phyloP scores from a whole-genome alignment of 2,888 invertebrate species.

The Limenitis camilla region DNA sequence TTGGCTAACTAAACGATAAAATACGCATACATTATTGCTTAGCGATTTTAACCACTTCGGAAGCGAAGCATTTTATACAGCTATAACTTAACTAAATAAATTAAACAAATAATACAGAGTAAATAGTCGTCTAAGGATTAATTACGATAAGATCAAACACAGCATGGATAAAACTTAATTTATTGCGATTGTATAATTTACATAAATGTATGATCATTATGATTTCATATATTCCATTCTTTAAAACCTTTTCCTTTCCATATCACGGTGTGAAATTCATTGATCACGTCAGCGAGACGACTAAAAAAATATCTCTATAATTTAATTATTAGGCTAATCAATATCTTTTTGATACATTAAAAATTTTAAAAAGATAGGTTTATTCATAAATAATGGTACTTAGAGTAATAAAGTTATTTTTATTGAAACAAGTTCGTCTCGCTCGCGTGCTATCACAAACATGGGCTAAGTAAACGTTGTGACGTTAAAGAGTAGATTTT shows the following conservation, averaged over 20 bases:
- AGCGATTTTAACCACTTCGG: constrained; percentile 52
- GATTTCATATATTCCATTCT: constrained; percentile 8
- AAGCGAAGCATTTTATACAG: constrained; percentile 66
- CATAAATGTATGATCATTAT: constrained; percentile 8
- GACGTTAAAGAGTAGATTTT: constrained; percentile 50
- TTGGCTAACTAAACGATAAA: constrained; percentile 63
- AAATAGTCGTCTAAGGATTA: constrained; percentile 30
- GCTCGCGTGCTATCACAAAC: constrained; percentile 13
- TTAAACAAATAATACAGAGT: constrained; percentile 50
- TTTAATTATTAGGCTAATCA: constrained; percentile 3
- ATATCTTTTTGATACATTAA: constrained; percentile 5
- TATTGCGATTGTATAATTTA: constrained; percentile 11
- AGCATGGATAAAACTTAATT: constrained; percentile 19
- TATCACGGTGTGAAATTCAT: not conserved
- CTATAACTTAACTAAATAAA: constrained; percentile 58
- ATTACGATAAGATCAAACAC: constrained; percentile 19
- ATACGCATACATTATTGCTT: constrained; percentile 57
- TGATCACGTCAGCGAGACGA: constrained; percentile 10
- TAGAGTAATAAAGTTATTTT: constrained; percentile 7
- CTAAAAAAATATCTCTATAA: constrained; percentile 6
- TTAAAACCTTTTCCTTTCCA: not conserved
- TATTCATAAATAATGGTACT: constrained; percentile 8
- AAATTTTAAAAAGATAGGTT: constrained; percentile 8
- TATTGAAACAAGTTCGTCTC: constrained; percentile 4
- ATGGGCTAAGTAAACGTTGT: constrained; percentile 38